Evolutionary conservation across 2,888 invertebrate genomes (phyloP).

Genomic region (Masnerella sp.): DNA sequence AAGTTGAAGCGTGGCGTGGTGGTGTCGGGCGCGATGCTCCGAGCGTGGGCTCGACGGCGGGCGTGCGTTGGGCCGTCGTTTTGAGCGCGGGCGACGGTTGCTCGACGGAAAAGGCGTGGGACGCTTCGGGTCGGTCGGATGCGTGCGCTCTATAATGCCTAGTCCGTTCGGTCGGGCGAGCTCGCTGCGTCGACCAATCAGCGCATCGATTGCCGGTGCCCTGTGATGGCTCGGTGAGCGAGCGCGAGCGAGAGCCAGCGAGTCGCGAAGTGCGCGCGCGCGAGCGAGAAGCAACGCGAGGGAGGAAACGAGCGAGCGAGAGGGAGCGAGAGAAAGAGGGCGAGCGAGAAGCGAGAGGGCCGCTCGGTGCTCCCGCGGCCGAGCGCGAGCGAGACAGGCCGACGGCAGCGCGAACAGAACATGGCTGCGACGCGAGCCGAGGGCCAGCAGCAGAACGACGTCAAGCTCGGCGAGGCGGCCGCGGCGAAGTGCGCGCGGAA

Average conservation of each 20-base stretch:
- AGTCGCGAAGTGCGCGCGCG: slow-evolving; percentile 68
- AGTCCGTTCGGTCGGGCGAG: slow-evolving; percentile 38
- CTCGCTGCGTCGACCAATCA: slow-evolving; percentile 47
- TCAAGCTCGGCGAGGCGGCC: slow-evolving; percentile 72
- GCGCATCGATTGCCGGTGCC: slow-evolving; percentile 42
- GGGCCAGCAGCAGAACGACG: slow-evolving; percentile 86
- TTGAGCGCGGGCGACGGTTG: slow-evolving; percentile 7
- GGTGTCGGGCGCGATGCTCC: slow-evolving; percentile 16
- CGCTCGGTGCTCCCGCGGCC: slow-evolving; percentile 48
- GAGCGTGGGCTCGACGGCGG: slow-evolving; percentile 14
- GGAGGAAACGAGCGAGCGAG: slow-evolving; percentile 65
- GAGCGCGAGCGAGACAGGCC: slow-evolving; percentile 34
- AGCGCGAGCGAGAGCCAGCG: slow-evolving; percentile 57
- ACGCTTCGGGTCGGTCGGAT: slow-evolving; percentile 34
- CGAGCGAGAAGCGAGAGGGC: slow-evolving; percentile 67
- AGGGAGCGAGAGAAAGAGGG: slow-evolving; percentile 70
- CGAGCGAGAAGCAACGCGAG: slow-evolving; percentile 69
- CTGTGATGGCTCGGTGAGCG: slow-evolving; percentile 41
- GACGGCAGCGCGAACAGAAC: slow-evolving; percentile 78
- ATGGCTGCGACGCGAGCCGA: slow-evolving; percentile 93
- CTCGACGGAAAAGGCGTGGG: slow-evolving; percentile 4
- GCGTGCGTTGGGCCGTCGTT: slow-evolving; percentile 14
- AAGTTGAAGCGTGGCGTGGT: slow-evolving; percentile 2
- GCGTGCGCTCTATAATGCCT: slow-evolving; percentile 48
- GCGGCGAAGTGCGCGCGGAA: slow-evolving; percentile 79